Evolutionary conservation across 2,113 vertebrate genomes (phyloP), one percentile per base, ranked within the genome.

Genomic region (Siniperca chuatsi): DNA sequence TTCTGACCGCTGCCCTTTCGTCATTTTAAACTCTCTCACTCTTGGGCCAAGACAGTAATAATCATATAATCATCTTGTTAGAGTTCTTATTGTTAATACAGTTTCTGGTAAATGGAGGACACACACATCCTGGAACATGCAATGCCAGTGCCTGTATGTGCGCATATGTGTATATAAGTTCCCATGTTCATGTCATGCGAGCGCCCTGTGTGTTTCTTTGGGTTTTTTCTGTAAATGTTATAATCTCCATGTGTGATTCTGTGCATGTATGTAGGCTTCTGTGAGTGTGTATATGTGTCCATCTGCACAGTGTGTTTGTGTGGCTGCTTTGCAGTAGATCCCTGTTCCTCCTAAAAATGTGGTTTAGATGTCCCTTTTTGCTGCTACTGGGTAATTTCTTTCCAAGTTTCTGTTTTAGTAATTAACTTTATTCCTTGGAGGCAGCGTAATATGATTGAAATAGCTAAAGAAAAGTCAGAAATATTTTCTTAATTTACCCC

Each of bases 61-160:
- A 92, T 91, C 85, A 89, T 92, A 85, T 87, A 91, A 90, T 90
- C 87, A 89, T 93, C 78, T 87, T 70, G 82, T 87, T 90, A 81
- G 46, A 57, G 42, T 81, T 89, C 64, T 79, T 75, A 69, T 87
- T 91, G 90, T 90, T 90, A 92, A 94, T 90, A 75, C 81, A 57
- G 60, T 89, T 92, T 91, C 90, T 91, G 90, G 89, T 94, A 92
- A 94, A 90, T 85, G 85, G 40, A 81, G 76, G 35, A 77, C 69
- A 77, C 78, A 76, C 86, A 77, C 37, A 64, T 84, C 54, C 84
- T 62, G 69, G 57, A 86, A 82, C 60, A 82, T 79, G 57, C 29
- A 8, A 70, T 75, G 42, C 46, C 62, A 70, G 13, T 18, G 69
- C 18, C 72, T 58, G 15, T 40, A 12, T 79, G n/a, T 33, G 15